Conservation (phyloP, 2,113 vertebrate genomes). For the Salvator merianae region DNA sequence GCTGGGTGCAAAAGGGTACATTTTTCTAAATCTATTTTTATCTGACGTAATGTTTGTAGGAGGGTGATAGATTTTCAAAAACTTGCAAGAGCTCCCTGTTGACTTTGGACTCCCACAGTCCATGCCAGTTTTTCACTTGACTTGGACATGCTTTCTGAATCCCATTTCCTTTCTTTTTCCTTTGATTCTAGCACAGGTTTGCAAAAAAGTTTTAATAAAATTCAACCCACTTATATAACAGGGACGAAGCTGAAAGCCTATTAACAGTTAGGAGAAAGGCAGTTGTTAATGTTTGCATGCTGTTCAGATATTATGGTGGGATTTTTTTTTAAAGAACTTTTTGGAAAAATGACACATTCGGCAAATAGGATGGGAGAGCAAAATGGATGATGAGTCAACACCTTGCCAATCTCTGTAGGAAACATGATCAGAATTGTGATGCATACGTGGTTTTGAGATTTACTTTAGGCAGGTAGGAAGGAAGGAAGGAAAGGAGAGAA, state of each 20-base stretch:
- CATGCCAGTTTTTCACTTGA: constrained; percentile 14
- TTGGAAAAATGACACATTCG: not conserved
- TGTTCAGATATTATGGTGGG: constrained; percentile 17
- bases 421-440: not conserved
- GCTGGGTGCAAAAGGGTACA: constrained; percentile 60
- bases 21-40: constrained; percentile 49
- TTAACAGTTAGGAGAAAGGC: not conserved
- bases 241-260: not conserved
- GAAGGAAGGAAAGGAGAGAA: too few relatives aligned
- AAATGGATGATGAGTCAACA: not conserved
- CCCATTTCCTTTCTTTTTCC: constrained; percentile 9
- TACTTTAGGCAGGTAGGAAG: not conserved
- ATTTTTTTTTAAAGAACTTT: constrained; percentile 6
- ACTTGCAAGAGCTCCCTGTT: constrained; percentile 20
- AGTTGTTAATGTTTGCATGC: constrained; percentile 19
- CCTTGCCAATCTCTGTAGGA: not conserved
- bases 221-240: not conserved
- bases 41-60: constrained; percentile 37
- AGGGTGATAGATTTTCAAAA: constrained; percentile 46
- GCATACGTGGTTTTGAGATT: not conserved
- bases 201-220: constrained; percentile 28
- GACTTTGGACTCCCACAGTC: constrained; percentile 22
- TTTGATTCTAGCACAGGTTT: constrained; percentile 7
- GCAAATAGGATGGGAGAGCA: not conserved
- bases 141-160: not conserved